Conservation (phyloP, 2,113 vertebrate genomes). For the Panthera tigris region DNA sequence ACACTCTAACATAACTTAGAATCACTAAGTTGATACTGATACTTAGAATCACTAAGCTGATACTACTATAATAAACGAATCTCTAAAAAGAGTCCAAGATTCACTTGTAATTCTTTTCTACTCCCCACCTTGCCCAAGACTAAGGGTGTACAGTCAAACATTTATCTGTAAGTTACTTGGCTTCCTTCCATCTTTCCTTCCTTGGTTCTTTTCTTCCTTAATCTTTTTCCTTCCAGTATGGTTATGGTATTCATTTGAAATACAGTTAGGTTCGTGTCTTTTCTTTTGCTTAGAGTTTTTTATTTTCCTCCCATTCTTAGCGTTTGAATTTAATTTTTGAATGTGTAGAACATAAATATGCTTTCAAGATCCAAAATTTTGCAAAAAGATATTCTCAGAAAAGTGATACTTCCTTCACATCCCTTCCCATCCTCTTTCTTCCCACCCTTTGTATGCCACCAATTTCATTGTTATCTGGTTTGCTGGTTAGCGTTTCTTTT, state of each 20-base stretch:
- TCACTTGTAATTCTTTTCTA: neutral
- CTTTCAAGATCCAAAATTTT: neutral
- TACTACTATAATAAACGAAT: neutral
- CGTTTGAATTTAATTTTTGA: neutral
- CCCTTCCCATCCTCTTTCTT: neutral
- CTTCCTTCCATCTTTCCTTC: neutral
- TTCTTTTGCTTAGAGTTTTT: slow-evolving; percentile 2
- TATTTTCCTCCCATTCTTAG: neutral
- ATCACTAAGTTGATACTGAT: neutral
- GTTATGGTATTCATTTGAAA: neutral
- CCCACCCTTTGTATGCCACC: neutral
- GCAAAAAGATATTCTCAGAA: neutral
- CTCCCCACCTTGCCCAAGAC: neutral
- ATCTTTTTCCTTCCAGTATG: neutral
- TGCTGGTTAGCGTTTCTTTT: neutral
- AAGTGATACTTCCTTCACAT: neutral
- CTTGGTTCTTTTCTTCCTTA: neutral
- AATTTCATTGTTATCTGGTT: neutral
- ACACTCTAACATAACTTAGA: neutral
- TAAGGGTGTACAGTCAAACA: neutral
- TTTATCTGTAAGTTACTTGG: neutral
- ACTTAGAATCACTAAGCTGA: neutral
- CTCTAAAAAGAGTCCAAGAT: neutral
- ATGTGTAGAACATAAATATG: neutral
- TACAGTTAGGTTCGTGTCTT: neutral